phyloP scores from a whole-genome alignment of 2,113 vertebrate genomes.

The Rhea americana region DNA sequence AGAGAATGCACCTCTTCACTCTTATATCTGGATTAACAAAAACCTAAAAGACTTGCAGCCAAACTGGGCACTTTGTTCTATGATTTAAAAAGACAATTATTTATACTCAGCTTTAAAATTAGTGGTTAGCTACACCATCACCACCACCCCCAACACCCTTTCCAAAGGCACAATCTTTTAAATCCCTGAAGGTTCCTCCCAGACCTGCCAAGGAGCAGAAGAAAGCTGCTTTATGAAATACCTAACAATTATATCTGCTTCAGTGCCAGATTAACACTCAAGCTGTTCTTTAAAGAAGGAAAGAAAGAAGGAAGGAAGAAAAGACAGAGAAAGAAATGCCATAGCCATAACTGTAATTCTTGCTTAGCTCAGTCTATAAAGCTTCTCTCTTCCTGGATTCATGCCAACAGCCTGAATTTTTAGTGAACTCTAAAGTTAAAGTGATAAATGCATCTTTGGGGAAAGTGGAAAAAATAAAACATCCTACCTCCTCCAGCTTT shows the following conservation, averaged over 20 bases:
- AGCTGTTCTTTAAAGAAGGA: not conserved
- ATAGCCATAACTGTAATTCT: constrained; percentile 40
- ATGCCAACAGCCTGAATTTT: constrained; percentile 42
- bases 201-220: not conserved
- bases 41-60: not conserved
- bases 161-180: constrained; percentile 3
- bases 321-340: not conserved
- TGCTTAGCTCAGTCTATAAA: constrained; percentile 62
- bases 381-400: constrained; percentile 46
- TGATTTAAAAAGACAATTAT: not conserved
- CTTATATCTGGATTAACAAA: not conserved
- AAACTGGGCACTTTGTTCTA: not conserved
- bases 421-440: constrained; percentile 30
- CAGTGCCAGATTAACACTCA: not conserved
- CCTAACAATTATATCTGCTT: not conserved
- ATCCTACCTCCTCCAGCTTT: not conserved
- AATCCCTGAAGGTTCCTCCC: not conserved
- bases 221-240: not conserved
- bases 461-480: not conserved
- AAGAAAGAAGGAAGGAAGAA: not conserved
- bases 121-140: not conserved
- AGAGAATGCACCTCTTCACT: not conserved
- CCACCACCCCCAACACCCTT: not conserved
- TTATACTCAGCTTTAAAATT: not conserved
- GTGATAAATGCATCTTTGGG: constrained; percentile 46